phyloP scores from a whole-genome alignment of 2,797 vertebrate genomes.

The Glyptemys insculpta region DNA sequence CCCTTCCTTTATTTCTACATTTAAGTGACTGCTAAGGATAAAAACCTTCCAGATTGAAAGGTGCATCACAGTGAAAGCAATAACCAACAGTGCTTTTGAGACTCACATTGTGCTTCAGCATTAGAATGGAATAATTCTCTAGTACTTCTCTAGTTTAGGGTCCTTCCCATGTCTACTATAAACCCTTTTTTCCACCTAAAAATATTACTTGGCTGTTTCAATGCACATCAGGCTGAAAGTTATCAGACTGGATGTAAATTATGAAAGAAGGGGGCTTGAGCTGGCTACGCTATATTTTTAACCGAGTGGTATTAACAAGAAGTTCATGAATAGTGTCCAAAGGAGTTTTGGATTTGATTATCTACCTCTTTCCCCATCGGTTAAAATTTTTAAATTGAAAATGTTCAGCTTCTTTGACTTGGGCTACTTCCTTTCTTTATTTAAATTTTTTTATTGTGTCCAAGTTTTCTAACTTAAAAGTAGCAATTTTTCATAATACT shows the following conservation, averaged over 20 bases:
- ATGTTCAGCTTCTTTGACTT: constrained; percentile 21
- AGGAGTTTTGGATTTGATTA: constrained; percentile 29
- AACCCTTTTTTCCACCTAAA: constrained; percentile 26
- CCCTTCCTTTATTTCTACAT: background rate
- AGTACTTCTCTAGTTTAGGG: background rate
- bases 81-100: background rate
- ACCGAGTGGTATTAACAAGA: background rate
- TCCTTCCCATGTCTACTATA: background rate
- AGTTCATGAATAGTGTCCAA: background rate
- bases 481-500: background rate
- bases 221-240: constrained; percentile 5
- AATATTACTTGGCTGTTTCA: background rate
- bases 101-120: background rate
- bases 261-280: background rate
- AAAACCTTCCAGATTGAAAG: constrained; percentile 8
- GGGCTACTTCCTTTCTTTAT: background rate
- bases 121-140: background rate
- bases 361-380: background rate
- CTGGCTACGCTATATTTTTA: constrained; percentile 16
- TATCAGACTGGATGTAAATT: background rate
- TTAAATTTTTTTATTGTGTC: background rate
- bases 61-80: background rate
- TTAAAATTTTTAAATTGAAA: constrained; percentile 36
- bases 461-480: constrained; percentile 29
- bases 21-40: background rate